Percentiles rank a stretch among this genome's conserved stretches.
Conservation (phyloP, 2,797 vertebrate genomes). For the Megaceryle alcyon region DNA sequence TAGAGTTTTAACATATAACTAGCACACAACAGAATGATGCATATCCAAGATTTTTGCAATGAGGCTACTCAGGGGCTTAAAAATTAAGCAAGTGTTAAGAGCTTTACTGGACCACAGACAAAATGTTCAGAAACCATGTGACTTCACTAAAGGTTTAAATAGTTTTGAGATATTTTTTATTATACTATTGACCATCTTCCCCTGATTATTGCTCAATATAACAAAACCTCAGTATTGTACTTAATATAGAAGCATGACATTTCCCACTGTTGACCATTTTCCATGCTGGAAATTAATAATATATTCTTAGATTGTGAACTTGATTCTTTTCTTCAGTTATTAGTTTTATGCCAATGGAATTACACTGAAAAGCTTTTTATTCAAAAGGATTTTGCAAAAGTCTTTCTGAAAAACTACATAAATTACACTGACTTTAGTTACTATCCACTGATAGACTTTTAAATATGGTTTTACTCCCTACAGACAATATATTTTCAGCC, state of each 20-base stretch:
- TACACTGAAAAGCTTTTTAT: neutral
- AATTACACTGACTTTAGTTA: neutral
- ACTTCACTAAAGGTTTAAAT: neutral
- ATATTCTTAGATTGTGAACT: neutral
- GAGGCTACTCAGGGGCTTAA: neutral
- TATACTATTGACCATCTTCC: neutral
- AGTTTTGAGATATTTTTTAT: neutral
- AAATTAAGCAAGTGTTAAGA: constrained; percentile 39
- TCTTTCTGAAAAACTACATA: neutral
- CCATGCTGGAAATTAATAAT: neutral
- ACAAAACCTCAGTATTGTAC: neutral
- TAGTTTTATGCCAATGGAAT: neutral
- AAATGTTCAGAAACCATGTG: neutral
- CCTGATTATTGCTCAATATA: neutral
- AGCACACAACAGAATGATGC: neutral
- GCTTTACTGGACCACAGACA: constrained; percentile 12
- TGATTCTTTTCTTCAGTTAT: neutral
- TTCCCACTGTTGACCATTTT: neutral
- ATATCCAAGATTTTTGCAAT: neutral
- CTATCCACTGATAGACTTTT: neutral
- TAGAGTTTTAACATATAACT: neutral
- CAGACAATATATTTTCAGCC: neutral
- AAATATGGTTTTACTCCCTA: neutral
- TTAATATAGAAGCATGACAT: neutral
- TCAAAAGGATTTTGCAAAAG: neutral